Conservation (phyloP, 2,113 vertebrate species). For the Catharus bicknelli region DNA sequence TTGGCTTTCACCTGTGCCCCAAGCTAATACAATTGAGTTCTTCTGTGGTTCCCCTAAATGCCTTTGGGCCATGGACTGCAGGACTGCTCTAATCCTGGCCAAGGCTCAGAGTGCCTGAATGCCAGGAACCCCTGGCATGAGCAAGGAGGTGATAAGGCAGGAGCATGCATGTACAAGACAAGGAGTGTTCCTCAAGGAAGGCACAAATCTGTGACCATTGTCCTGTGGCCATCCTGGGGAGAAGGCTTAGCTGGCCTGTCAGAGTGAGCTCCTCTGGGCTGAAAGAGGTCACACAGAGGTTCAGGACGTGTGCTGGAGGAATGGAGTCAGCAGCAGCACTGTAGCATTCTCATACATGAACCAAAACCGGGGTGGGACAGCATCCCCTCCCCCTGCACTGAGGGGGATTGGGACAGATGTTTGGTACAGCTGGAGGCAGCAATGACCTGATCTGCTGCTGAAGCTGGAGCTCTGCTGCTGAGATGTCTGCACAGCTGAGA, state of each 20-base stretch:
- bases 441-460: rapidly evolving
- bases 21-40: rapidly evolving
- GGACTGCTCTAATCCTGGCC: not conserved
- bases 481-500: rapidly evolving
- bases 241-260: not conserved
- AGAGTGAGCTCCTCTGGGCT: not conserved
- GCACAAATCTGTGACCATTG: rapidly evolving
- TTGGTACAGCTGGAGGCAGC: rapidly evolving
- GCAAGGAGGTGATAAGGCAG: not conserved
- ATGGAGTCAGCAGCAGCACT: not conserved
- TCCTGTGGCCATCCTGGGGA: not conserved
- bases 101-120: not conserved
- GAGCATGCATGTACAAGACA: not conserved
- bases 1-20: not conserved
- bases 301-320: not conserved
- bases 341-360: not conserved
- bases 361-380: not conserved
- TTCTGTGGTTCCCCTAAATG: not conserved
- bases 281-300: not conserved
- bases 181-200: not conserved
- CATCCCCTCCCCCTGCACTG: rapidly evolving
- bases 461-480: not conserved
- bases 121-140: not conserved
- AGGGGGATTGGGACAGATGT: not conserved
- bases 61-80: not conserved